Conservation (phyloP, 35 echinoderm and acorn worm species). For the Heliocidaris erythrogramma region DNA sequence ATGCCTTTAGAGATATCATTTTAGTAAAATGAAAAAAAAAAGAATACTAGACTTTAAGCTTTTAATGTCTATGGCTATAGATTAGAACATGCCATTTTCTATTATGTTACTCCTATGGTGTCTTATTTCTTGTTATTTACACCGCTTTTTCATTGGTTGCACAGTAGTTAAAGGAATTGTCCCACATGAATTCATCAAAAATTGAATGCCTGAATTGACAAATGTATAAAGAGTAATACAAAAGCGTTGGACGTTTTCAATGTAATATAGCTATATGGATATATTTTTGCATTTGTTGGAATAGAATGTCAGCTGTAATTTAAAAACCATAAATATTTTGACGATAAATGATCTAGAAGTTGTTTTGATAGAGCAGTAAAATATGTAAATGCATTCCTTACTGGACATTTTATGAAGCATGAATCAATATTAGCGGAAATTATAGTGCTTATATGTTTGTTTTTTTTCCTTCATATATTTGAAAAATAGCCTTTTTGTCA, state of each 20-base stretch:
- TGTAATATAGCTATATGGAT: conserved; percentile 4
- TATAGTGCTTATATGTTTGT: background rate
- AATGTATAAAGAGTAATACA: background rate
- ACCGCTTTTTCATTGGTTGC: background rate
- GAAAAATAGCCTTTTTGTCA: too few relatives aligned
- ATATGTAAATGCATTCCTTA: background rate
- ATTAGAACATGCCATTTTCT: too few relatives aligned
- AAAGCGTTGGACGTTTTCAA: background rate
- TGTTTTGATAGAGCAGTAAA: background rate
- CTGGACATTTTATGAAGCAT: background rate
- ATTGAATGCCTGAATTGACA: background rate
- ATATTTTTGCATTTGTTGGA: background rate
- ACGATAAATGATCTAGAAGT: background rate
- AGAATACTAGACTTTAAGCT: too few relatives aligned
- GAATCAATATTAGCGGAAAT: background rate
- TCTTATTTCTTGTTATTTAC: background rate
- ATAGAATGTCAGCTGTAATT: background rate
- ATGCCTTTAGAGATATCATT: too few relatives aligned
- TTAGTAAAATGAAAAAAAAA: too few relatives aligned
- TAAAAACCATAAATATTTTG: background rate
- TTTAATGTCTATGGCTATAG: too few relatives aligned
- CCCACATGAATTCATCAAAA: background rate
- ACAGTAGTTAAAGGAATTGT: background rate
- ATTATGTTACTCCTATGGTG: too few relatives aligned
- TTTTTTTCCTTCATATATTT: background rate